A percentile compares a stretch with the other conserved stretches of the same genome.
Conservation (phyloP, 2,888 invertebrate species). For the Latrodectus elegans region DNA sequence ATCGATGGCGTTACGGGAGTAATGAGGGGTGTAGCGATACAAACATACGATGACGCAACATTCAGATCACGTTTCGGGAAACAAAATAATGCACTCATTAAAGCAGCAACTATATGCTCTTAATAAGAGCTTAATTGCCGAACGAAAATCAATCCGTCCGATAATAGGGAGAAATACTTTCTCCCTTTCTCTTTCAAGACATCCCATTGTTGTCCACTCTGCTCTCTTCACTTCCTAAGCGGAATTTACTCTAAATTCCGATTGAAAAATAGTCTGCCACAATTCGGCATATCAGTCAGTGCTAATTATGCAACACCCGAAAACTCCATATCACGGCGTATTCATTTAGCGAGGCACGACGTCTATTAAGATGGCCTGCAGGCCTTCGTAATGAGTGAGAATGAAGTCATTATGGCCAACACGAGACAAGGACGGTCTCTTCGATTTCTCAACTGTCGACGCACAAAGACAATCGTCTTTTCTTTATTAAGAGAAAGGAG, state of each 20-base stretch:
- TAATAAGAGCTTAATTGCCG: background rate
- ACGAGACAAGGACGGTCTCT: slow-evolving; percentile 43
- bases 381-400: slow-evolving; percentile 55
- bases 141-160: background rate
- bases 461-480: slow-evolving; percentile 51
- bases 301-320: slow-evolving; percentile 57
- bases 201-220: background rate
- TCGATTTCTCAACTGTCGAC: slow-evolving; percentile 51
- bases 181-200: background rate
- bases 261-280: slow-evolving; percentile 8
- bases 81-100: background rate
- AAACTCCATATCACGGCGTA: slow-evolving; percentile 62
- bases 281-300: slow-evolving; percentile 20
- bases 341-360: slow-evolving; percentile 30
- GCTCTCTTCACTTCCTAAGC: slow-evolving; percentile 33
- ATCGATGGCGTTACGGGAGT: too few species aligned
- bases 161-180: background rate
- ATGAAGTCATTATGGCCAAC: slow-evolving; percentile 44
- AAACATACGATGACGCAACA: background rate
- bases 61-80: background rate
- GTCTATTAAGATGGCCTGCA: slow-evolving; percentile 40
- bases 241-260: slow-evolving; percentile 8
- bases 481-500: background rate
- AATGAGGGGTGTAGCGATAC: too few species aligned
- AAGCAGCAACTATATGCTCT: background rate